phyloP scores from a whole-genome alignment of 2,113 vertebrate genomes.

The Petrocephalus microphthalmus region DNA sequence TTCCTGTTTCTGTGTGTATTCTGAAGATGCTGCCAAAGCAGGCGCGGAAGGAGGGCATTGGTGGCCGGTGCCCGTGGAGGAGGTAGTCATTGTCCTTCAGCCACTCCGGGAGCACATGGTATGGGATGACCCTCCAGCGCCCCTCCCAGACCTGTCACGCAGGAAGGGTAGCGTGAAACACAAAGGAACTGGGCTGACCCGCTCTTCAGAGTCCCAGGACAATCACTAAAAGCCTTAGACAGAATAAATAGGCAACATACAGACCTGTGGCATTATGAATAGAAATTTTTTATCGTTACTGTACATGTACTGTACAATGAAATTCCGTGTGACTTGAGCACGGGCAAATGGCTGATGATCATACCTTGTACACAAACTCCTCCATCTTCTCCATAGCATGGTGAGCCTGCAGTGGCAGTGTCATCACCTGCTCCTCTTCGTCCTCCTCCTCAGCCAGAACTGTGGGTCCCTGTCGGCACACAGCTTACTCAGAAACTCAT shows the following conservation, averaged over 20 bases:
- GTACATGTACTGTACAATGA: neutral
- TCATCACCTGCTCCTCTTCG: conserved; percentile 65
- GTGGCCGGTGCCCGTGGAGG: conserved; percentile 85
- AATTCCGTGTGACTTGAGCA: neutral
- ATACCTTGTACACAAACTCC: conserved; percentile 81
- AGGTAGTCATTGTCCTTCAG: conserved; percentile 97
- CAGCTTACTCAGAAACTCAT: neutral
- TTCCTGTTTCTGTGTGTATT: conserved; percentile 93
- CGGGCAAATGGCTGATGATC: neutral
- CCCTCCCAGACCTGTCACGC: conserved; percentile 86
- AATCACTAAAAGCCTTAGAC: neutral
- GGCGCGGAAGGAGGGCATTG: conserved; percentile 92
- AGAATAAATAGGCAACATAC: neutral
- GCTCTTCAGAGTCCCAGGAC: neutral
- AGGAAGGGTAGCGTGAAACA: neutral
- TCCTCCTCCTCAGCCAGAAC: conserved; percentile 58
- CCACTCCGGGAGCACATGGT: conserved; percentile 91
- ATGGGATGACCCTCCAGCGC: conserved; percentile 89
- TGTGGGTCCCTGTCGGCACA: conserved; percentile 50
- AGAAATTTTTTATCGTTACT: neutral
- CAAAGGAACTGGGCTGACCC: neutral
- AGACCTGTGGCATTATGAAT: neutral
- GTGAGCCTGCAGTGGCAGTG: conserved; percentile 75
- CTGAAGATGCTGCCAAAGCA: conserved; percentile 95
- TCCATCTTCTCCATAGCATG: conserved; percentile 89